Percentiles rank a stretch among this genome's conserved stretches.
Evolutionary conservation across 2,888 invertebrate genomes (phyloP).

Genomic region (Timandra comae): DNA sequence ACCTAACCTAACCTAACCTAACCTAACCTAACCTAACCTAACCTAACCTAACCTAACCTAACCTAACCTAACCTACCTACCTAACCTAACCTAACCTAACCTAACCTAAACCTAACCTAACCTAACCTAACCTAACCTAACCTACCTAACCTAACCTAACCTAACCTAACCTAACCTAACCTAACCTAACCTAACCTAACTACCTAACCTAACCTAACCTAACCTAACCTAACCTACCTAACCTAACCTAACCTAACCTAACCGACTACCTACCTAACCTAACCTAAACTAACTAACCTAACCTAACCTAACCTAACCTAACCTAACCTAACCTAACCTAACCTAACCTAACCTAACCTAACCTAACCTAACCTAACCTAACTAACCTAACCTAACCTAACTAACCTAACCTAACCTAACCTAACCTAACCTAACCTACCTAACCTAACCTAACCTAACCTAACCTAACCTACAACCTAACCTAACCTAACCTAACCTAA

Average conservation of each 20-base stretch:
- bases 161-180: slow-evolving; percentile 22
- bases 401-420: slow-evolving; percentile 19
- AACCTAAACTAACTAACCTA: slow-evolving; percentile 24
- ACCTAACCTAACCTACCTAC: no score
- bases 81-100: no score
- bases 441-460: slow-evolving; percentile 19
- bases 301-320: slow-evolving; percentile 21
- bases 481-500: slow-evolving; percentile 11
- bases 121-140: no score
- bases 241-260: slow-evolving; percentile 21
- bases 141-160: slow-evolving; percentile 23
- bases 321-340: slow-evolving; percentile 20
- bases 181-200: slow-evolving; percentile 23
- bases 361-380: slow-evolving; percentile 19
- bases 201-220: slow-evolving; percentile 20
- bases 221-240: no score
- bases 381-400: slow-evolving; percentile 16
- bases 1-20: slow-evolving; percentile 18
- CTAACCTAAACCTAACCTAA: no score
- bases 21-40: slow-evolving; percentile 18
- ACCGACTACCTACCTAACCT: slow-evolving; percentile 24
- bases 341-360: slow-evolving; percentile 17
- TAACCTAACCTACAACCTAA: slow-evolving; percentile 19
- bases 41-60: slow-evolving; percentile 21
- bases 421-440: slow-evolving; percentile 17